Evolutionary conservation across 1,140 invertebrate genomes (phyloP), one percentile per base, ranked within the genome.

Genomic region (Drosophila lowei): DNA sequence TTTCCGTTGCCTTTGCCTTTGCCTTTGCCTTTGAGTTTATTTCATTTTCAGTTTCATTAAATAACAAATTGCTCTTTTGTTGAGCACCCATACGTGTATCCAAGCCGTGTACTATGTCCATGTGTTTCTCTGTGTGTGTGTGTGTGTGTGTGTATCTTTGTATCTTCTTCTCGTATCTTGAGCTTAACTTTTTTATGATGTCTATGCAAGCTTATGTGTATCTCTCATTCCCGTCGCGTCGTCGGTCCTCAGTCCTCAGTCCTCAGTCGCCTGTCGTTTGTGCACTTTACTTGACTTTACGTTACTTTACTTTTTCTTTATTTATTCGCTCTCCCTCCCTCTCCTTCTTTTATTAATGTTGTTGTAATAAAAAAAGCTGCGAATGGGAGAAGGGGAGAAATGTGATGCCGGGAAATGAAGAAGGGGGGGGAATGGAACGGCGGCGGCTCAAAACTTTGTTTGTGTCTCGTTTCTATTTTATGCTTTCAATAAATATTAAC

Each of bases 21-120:
- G 65, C 65, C 56, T 67, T 67, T 68, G 65, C 63, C 63, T 68
- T 50, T 52, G 63, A 68, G 63, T 68, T 68, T 68, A 68, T 68
- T 76, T 76, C 72, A 70, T 76, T 76, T 76, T 76, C 73, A 76
- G 73, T 76, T 76, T 76, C 73, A 76, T 76, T 76, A 76, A 75
- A 76, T 76, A 76, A 76, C 73, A 76, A 76, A 76, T 76, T 76
- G 73, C 72, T 76, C 73, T 76, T 76, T 76, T 76, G 72, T 76
- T 68, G 58, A 38, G 34, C 34, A 38, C 34, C 34, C 34, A 38
- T 62, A 34, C 53, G 41, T 60, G 30, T 50, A 21, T 38, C n/a
- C 42, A 16, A 55, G 43, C 30, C 30, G 2, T 8, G 28, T 8
- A 30, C 28, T 9, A 3, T 11, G 8, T 34, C 0, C 9, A 5